phyloP scores from a whole-genome alignment of 2,888 invertebrate genomes.

The Bursaphelenchus okinawaensis region DNA sequence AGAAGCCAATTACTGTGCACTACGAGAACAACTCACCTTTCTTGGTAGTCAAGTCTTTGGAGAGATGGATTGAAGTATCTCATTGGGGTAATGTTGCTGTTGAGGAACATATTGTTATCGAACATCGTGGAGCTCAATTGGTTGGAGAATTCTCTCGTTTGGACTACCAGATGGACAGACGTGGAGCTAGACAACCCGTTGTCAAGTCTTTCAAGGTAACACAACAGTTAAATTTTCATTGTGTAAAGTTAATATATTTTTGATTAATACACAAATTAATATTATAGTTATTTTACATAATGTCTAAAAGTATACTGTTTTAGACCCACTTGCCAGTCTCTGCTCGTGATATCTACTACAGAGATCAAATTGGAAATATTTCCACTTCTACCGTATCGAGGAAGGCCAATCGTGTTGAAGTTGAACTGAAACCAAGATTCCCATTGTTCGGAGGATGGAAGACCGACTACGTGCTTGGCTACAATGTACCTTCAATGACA shows the following conservation, averaged over 20 bases:
- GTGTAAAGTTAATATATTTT: background rate
- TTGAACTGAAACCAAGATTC: slow-evolving; percentile 90
- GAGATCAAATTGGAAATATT: slow-evolving; percentile 95
- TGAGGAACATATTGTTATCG: slow-evolving; percentile 84
- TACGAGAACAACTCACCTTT: slow-evolving; percentile 95
- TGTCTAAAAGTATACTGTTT: too few relatives aligned
- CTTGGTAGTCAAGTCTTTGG: slow-evolving; percentile 79
- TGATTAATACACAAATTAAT: background rate
- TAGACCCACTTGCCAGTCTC: slow-evolving; percentile 70
- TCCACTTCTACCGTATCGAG: slow-evolving; percentile 88
- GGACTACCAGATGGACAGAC: slow-evolving; percentile 88
- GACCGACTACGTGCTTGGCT: slow-evolving; percentile 90
- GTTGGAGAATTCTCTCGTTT: slow-evolving; percentile 80
- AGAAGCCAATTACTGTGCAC: slow-evolving; percentile 73
- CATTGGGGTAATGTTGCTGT: slow-evolving; percentile 99
- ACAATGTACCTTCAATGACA: slow-evolving; percentile 93
- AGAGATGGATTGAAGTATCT: slow-evolving; percentile 85
- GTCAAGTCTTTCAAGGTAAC: slow-evolving; percentile 4
- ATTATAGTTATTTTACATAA: slow-evolving; percentile 14
- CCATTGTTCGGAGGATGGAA: slow-evolving; percentile 99
- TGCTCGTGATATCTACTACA: slow-evolving; percentile 90
- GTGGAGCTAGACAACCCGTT: slow-evolving; percentile 68
- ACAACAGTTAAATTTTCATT: background rate
- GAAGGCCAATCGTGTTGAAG: slow-evolving; percentile 83
- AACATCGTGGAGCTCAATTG: slow-evolving; percentile 84